Evolutionary conservation across 2,888 invertebrate genomes (phyloP), one percentile per base, ranked within the genome.

Genomic region (Liposcelis brunnea): DNA sequence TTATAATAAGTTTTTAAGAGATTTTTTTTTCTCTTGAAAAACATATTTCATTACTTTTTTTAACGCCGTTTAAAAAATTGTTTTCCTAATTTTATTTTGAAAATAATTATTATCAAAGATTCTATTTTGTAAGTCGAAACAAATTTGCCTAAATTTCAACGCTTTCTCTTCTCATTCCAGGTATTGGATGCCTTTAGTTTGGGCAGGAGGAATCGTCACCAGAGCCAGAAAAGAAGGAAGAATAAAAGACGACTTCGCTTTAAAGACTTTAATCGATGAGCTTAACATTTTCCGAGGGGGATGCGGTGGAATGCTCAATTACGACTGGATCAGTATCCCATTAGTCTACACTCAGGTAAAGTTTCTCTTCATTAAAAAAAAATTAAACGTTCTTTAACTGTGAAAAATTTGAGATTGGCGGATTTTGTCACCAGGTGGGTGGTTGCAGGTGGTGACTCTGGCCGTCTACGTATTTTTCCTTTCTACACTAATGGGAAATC

Each of bases 391-490:
- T 31, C 6, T 16, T 12, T 43, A 19, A 32, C 18, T 3, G 14
- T 10, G 6, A 38, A 18, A 11, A 37, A 14, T 16, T 42, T 40
- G 19, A 38, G 19, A 16, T 45, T 26, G 8, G 26, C 26, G 26
- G 26, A 26, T 26, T 26, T 26, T 26, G 26, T 26, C 26, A 26
- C 26, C 26, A 26, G 26, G 26, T 26, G 26, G 26, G 34, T 45
- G 37, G 19, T 53, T 52, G 3, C 54, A 68, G 68, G 68, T 68
- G 11, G 67, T 65, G n/a, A 69, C 69, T 0, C 53, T 68, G 43
- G 63, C 67, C 1, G 64, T 65, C 14, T 66, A 69, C 52, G 58
- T 61, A 7, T 69, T 65, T 54, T 69, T 69, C 53, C 53, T 61
- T 1, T 61, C 65, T 5, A 60, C 63, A 44, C 51, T 69, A 32